phyloP scores from a whole-genome alignment of 2,888 invertebrate species.

The Hydropsyche betteni region DNA sequence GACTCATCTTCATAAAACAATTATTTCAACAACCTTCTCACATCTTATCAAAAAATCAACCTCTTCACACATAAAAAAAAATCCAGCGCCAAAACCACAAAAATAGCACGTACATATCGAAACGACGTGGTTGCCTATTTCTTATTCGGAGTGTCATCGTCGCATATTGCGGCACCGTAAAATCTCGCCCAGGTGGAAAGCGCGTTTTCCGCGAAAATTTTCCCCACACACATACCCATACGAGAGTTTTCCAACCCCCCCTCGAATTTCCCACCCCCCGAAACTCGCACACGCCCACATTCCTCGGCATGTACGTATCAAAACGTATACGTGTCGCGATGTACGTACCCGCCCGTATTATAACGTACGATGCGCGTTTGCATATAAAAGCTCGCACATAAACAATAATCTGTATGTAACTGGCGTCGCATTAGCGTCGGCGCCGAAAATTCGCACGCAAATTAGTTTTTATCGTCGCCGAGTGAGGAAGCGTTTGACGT shows the following conservation, averaged over 20 bases:
- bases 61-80: no score
- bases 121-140: no score
- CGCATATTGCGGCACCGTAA: conserved; percentile 4
- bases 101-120: no score
- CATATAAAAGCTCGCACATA: conserved; percentile 7
- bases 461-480: conserved; percentile 21
- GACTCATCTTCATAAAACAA: no score
- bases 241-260: neutral
- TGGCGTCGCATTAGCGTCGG: neutral
- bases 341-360: neutral
- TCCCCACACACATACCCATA: neutral
- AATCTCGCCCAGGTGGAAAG: conserved; percentile 28
- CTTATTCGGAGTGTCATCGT: no score
- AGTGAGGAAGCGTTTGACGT: conserved; percentile 3
- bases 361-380: neutral
- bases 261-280: neutral
- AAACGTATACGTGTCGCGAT: no score
- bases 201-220: conserved; percentile 1
- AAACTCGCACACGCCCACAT: neutral
- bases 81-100: no score
- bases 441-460: conserved; percentile 8
- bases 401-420: conserved; percentile 8
- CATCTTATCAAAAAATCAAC: no score
- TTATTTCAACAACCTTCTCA: no score
- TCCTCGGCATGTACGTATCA: no score